Evolutionary conservation across 2,113 vertebrate species (phyloP).

Genomic region (Thomomys bottae): DNA sequence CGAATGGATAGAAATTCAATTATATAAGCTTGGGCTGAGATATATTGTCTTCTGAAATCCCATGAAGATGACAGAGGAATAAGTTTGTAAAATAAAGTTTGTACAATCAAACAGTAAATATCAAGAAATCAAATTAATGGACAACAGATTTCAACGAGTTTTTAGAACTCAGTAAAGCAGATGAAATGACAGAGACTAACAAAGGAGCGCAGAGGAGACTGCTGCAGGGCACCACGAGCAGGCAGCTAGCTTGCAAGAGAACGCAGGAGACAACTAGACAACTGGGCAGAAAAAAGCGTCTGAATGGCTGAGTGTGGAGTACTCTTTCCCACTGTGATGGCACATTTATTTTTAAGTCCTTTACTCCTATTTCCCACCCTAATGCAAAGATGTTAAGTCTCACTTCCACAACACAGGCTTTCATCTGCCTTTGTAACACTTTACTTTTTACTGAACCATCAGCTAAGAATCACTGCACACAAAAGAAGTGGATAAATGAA

Average conservation of each 20-base stretch:
- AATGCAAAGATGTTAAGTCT: too few relatives aligned
- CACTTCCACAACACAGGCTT: too few relatives aligned
- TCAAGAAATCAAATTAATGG: not conserved
- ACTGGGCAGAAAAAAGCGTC: not conserved
- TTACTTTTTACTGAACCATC: not conserved
- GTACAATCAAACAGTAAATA: not conserved
- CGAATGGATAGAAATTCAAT: not conserved
- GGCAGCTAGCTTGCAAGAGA: too few relatives aligned
- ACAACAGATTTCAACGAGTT: not conserved
- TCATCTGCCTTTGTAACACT: not conserved
- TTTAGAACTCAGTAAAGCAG: not conserved
- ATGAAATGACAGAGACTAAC: not conserved
- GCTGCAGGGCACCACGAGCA: too few relatives aligned
- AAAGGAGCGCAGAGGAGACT: too few relatives aligned
- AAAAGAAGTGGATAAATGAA: conserved; percentile 33
- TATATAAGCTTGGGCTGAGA: not conserved
- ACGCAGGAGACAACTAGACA: not conserved
- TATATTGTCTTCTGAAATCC: too few relatives aligned
- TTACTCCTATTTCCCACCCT: not conserved
- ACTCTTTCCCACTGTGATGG: not conserved
- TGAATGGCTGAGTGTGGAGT: not conserved
- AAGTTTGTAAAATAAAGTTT: too few relatives aligned
- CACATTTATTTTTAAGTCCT: not conserved
- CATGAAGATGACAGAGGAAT: not conserved
- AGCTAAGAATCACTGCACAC: not conserved